A percentile compares a stretch with the other conserved stretches of the same genome.
phyloP scores from a whole-genome alignment of 2,797 vertebrate species.

The Myripristis murdjan region DNA sequence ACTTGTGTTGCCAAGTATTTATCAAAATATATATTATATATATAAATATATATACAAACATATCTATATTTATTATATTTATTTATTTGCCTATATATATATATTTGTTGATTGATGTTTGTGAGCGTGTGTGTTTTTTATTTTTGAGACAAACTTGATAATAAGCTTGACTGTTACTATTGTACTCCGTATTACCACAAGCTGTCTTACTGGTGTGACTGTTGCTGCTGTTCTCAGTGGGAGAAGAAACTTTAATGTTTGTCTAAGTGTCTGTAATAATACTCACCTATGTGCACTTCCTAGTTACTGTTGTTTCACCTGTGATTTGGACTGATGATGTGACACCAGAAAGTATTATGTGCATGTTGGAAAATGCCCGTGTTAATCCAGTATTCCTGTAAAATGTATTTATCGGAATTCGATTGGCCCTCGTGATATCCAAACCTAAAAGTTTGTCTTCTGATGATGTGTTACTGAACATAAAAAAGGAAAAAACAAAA shows the following conservation, averaged over 20 bases:
- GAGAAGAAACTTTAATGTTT: slow-evolving; percentile 53
- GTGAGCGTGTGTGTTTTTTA: slow-evolving; percentile 67
- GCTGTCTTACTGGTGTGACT: slow-evolving; percentile 77
- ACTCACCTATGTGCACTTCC: slow-evolving; percentile 78
- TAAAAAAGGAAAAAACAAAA: slow-evolving; percentile 37
- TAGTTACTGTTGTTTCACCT: slow-evolving; percentile 67
- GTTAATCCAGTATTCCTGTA: slow-evolving; percentile 82
- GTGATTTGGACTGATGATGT: slow-evolving; percentile 75
- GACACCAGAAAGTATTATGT: slow-evolving; percentile 80
- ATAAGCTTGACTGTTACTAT: slow-evolving; percentile 74
- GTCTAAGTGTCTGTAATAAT: slow-evolving; percentile 79
- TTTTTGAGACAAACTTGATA: slow-evolving; percentile 57
- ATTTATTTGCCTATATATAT: slow-evolving; percentile 66
- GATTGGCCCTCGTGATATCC: slow-evolving; percentile 74
- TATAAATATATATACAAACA: slow-evolving; percentile 56
- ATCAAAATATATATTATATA: slow-evolving; percentile 64
- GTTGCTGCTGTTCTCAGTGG: slow-evolving; percentile 64
- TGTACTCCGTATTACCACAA: slow-evolving; percentile 76
- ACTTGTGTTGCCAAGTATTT: slow-evolving; percentile 76
- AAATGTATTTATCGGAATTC: slow-evolving; percentile 82
- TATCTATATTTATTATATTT: slow-evolving; percentile 69
- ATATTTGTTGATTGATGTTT: slow-evolving; percentile 70
- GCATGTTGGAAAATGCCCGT: slow-evolving; percentile 83
- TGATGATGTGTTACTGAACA: slow-evolving; percentile 71
- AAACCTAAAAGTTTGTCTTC: slow-evolving; percentile 71